These are phyloP conservation scores for Physocephala rufipes DNA, from an alignment of 2,888 invertebrate genomes.

Conservation along the genomic window DNA sequence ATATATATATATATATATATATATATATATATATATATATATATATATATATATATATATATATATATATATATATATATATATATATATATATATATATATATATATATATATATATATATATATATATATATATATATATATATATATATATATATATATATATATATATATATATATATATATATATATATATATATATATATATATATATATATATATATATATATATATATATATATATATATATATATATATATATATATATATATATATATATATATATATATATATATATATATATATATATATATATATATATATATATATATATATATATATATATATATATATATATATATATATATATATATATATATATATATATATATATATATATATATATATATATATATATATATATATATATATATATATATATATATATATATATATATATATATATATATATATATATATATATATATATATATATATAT, in stretches of 20 bases:
- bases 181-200: not conserved
- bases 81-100: conserved; percentile 51
- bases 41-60: conserved; percentile 12
- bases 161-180: conserved; percentile 52
- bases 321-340: conserved; percentile 56
- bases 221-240: conserved; percentile 48
- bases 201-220: conserved; percentile 9
- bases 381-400: conserved; percentile 42
- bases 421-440: not conserved
- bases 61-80: conserved; percentile 53
- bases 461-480: conserved; percentile 17
- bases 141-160: conserved; percentile 52
- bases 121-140: conserved; percentile 9
- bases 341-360: not conserved
- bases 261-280: not conserved
- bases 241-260: conserved; percentile 55
- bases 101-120: not conserved
- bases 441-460: conserved; percentile 2
- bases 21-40: not conserved
- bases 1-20: conserved; percentile 48
- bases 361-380: conserved; percentile 3
- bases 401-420: conserved; percentile 58
- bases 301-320: conserved; percentile 47
- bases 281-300: conserved; percentile 5
- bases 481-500: conserved; percentile 60